Base-by-base conservation (phyloP, 1,140 invertebrate genomes). In the Elymnias hypermnestra region DNA sequence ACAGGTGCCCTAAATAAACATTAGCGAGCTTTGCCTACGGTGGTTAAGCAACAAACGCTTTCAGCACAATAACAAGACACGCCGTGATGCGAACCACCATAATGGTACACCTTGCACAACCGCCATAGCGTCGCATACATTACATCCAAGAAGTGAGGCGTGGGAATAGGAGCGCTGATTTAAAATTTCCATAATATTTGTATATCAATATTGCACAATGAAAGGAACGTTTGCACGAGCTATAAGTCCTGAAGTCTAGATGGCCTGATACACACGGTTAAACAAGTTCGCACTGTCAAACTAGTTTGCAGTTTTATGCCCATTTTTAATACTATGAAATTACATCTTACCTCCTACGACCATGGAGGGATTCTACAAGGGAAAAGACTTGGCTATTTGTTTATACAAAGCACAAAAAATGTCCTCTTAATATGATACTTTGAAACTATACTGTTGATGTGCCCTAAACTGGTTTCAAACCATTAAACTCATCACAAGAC, bases 141-240 rank as follows among this genome's bases (percentile, higher is more conserved):
- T 72, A 73, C 57, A 57, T 67, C 68, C 56, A n/a, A 38, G 55
- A 63, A 72, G 68, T 41, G 23, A 46, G 59, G 70, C 76, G 77
- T 82, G 77, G 74, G 74, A 82, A 79, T 65, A 57, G 43, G 41
- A 35, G 42, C 55, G 54, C 55, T 53, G 62, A 76, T 74, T 76
- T 75, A 53, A 82, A 73, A 82, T 78, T 61, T 76, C 67, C 72
- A 77, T 77, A 76, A 81, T 77, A 81, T 77, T 78, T 74, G 71
- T 77, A 76, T 76, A 67, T 63, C 57, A 50, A 56, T 50, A 62
- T 72, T 74, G 59, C 57, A 60, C 59, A 71, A 76, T 57, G 41
- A 37, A 39, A 42, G 31, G 28, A 45, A 21, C 3, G 19, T 6
- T 1, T n/a, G 25, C 2, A 26, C 25, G n/a, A n/a, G n/a, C 1